A percentile compares a stretch with the other conserved stretches of the same genome.
phyloP scores from a whole-genome alignment of 2,888 invertebrate genomes.

The Synergus gifuensis region DNA sequence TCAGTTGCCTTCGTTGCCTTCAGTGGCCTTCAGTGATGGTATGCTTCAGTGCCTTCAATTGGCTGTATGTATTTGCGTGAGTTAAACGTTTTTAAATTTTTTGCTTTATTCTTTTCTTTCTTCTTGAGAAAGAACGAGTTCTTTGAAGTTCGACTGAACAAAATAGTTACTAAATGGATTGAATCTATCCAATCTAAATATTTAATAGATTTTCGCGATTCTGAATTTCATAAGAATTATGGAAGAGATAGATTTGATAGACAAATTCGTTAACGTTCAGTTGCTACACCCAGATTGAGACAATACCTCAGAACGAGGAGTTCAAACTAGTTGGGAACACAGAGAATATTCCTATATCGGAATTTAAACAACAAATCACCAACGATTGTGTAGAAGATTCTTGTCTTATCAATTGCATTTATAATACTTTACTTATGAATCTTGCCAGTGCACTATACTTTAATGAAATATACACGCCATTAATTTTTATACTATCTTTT shows the following conservation, averaged over 20 bases:
- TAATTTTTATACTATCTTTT: neutral
- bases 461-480: neutral
- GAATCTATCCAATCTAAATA: constrained; percentile 84
- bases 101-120: no score
- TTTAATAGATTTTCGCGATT: neutral
- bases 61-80: no score
- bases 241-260: neutral
- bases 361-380: neutral
- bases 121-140: constrained; percentile 91
- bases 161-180: constrained; percentile 96
- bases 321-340: neutral
- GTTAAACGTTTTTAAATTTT: no score
- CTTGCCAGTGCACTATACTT: neutral
- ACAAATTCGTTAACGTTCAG: neutral
- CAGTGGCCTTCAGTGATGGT: no score
- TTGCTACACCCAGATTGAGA: neutral
- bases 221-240: neutral
- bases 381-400: neutral
- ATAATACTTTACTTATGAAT: neutral
- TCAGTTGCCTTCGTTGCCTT: no score
- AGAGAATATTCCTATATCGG: neutral
- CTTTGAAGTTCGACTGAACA: constrained; percentile 94
- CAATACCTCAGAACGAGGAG: neutral
- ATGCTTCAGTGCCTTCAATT: no score
- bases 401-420: neutral